phyloP scores from a whole-genome alignment of 2,888 invertebrate species.

The Dendrolimus houi region DNA sequence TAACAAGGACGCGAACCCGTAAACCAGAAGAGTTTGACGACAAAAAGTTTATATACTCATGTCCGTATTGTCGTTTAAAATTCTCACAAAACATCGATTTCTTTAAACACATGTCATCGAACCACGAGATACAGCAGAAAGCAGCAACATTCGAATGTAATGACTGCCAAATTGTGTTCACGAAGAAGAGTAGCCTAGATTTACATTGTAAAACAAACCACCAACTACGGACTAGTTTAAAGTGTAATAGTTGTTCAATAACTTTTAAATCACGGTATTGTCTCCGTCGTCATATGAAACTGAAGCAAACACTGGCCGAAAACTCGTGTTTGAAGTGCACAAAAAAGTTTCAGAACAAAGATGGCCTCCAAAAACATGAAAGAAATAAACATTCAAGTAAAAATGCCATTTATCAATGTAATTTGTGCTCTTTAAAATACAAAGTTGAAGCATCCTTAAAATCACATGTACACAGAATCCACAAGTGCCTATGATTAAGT shows the following conservation, averaged over 20 bases:
- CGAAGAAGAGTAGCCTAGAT: constrained; percentile 50
- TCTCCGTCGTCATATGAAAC: constrained; percentile 52
- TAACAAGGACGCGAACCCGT: constrained; percentile 39
- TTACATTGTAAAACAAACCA: constrained; percentile 56
- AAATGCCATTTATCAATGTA: constrained; percentile 53
- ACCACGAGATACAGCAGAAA: constrained; percentile 54
- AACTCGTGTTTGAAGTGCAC: constrained; percentile 60
- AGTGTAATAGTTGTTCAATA: constrained; percentile 56
- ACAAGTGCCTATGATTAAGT: constrained; percentile 55
- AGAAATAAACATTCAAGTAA: constrained; percentile 57
- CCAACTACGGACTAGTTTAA: constrained; percentile 51
- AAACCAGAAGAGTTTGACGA: constrained; percentile 47
- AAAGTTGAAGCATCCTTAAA: constrained; percentile 51
- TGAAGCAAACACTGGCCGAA: constrained; percentile 54
- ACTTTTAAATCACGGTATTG: constrained; percentile 66
- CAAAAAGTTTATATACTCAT: constrained; percentile 49
- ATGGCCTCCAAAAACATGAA: constrained; percentile 47
- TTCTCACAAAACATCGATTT: constrained; percentile 64
- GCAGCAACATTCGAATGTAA: constrained; percentile 56
- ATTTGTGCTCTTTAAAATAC: constrained; percentile 54
- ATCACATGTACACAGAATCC: constrained; percentile 52
- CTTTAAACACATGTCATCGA: constrained; percentile 65
- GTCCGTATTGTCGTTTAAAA: constrained; percentile 58
- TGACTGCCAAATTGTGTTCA: constrained; percentile 58
- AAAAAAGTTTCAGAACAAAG: constrained; percentile 55